Conservation (phyloP, 2,113 vertebrate genomes). For the Anoplopoma fimbria region DNA sequence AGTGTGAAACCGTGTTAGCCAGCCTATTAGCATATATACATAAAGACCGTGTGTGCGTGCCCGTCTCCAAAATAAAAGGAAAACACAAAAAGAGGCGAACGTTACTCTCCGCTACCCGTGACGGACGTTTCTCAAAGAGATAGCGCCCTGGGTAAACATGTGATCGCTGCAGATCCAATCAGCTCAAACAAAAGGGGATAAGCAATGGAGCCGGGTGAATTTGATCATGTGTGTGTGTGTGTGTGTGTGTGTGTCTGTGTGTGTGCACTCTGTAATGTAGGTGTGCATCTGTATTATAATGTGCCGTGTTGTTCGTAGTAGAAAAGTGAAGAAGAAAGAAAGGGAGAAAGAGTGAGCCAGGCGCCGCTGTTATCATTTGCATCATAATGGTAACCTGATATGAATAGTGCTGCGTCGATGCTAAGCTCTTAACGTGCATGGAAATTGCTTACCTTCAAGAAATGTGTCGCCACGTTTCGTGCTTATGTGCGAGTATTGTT, state of each 20-base stretch:
- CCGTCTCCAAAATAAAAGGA: slow-evolving; percentile 80
- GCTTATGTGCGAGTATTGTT: slow-evolving; percentile 65
- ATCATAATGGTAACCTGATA: slow-evolving; percentile 81
- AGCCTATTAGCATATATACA: slow-evolving; percentile 82
- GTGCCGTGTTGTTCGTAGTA: slow-evolving; percentile 44
- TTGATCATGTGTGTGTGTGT: slow-evolving; percentile 42
- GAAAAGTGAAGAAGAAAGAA: slow-evolving; percentile 60
- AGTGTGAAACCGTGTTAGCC: slow-evolving; percentile 82
- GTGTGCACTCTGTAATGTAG: slow-evolving; percentile 58
- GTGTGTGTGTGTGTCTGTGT: slow-evolving; percentile 54
- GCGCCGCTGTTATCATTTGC: slow-evolving; percentile 80
- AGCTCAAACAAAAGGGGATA: slow-evolving; percentile 81
- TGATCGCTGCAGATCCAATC: slow-evolving; percentile 81
- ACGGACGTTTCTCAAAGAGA: slow-evolving; percentile 82
- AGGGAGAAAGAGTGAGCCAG: slow-evolving; percentile 55
- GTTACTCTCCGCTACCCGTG: slow-evolving; percentile 81
- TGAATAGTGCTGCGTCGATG: slow-evolving; percentile 68
- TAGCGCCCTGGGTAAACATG: slow-evolving; percentile 81
- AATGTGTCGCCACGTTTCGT: slow-evolving; percentile 69
- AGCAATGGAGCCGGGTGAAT: slow-evolving; percentile 72
- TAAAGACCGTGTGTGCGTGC: slow-evolving; percentile 75
- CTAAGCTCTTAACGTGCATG: slow-evolving; percentile 75
- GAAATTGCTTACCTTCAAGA: slow-evolving; percentile 80
- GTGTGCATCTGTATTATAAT: slow-evolving; percentile 64
- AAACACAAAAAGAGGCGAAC: slow-evolving; percentile 77